phyloP scores from a whole-genome alignment of 2,113 vertebrate genomes.

The Capricornis sumatraensis region DNA sequence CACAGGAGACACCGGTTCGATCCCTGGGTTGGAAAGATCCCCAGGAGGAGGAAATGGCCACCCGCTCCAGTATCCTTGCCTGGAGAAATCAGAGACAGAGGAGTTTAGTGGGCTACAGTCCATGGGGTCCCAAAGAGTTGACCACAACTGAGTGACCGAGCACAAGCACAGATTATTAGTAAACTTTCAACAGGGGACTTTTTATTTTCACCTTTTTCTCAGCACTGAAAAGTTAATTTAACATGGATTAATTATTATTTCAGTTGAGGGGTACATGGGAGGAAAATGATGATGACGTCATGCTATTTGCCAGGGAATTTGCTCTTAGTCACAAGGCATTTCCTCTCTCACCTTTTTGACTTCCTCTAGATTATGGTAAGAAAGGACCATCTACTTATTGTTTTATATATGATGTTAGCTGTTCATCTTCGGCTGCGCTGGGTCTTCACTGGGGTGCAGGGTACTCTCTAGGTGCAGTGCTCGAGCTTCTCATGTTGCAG shows the following conservation, averaged over 20 bases:
- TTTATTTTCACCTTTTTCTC: background rate
- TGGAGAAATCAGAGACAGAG: background rate
- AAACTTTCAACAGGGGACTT: background rate
- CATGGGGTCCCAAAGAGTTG: background rate
- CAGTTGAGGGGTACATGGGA: background rate
- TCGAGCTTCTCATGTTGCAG: rapidly evolving
- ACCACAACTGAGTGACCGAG: background rate
- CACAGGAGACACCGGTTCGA: rapidly evolving
- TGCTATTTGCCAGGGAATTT: background rate
- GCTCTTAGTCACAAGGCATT: background rate
- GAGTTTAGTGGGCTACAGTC: background rate
- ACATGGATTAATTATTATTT: background rate
- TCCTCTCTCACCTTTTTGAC: background rate
- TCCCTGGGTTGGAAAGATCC: background rate
- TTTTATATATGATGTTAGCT: background rate
- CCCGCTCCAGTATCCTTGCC: background rate
- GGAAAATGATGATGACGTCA: rapidly evolving
- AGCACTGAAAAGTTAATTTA: background rate
- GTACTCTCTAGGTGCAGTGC: no score
- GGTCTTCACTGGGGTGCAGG: background rate
- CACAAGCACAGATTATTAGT: background rate
- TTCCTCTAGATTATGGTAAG: background rate
- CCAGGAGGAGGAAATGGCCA: background rate
- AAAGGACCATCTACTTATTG: background rate
- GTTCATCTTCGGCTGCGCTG: background rate